Percentiles rank a stretch among this genome's conserved stretches.
Conservation (phyloP, 1,140 invertebrate genomes). For the Coenobita brevimanus region DNA sequence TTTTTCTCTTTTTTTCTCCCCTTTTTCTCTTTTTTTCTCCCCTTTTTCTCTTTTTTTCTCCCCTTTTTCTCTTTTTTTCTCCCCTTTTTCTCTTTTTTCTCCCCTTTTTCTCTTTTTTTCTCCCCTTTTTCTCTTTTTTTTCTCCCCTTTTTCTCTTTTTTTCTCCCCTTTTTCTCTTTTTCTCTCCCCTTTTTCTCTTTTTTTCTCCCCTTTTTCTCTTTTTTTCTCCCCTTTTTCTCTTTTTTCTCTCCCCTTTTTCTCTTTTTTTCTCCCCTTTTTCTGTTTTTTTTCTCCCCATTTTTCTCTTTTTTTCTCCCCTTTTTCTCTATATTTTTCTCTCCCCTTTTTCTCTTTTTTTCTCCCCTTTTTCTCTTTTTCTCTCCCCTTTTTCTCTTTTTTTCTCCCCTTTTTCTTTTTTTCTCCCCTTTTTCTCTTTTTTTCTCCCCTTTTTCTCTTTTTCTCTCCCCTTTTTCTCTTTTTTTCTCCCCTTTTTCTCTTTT, state of each 20-base stretch:
- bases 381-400: background rate
- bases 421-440: background rate
- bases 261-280: too few species aligned
- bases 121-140: background rate
- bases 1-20: background rate
- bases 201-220: too few species aligned
- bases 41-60: background rate
- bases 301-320: too few species aligned
- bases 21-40: background rate
- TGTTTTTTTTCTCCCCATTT: too few species aligned
- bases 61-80: background rate
- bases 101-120: background rate
- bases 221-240: background rate
- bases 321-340: too few species aligned
- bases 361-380: background rate
- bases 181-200: too few species aligned
- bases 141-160: slow-evolving; percentile 2
- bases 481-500: background rate
- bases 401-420: background rate
- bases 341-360: too few species aligned
- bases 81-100: background rate
- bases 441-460: background rate
- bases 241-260: background rate
- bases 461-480: background rate
- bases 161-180: too few species aligned